These are phyloP conservation scores for Microhierax caerulescens DNA, from an alignment of 2,797 vertebrate genomes.

Conservation along the genomic window DNA sequence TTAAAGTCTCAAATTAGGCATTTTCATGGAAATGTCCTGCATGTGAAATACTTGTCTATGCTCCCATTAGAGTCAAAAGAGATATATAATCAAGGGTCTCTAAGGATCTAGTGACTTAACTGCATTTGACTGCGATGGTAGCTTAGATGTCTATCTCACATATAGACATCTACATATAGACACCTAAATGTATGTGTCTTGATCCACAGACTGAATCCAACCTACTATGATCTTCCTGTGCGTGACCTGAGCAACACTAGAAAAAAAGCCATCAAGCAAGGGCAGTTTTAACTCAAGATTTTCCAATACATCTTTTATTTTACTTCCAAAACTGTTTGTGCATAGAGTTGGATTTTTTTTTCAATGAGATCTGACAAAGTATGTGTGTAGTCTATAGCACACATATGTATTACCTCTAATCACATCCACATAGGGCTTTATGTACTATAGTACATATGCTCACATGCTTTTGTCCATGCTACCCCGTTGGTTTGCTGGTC, in stretches of 20 bases:
- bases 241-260: background rate
- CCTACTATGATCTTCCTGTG: rapidly evolving
- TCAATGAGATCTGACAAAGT: background rate
- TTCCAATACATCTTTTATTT: background rate
- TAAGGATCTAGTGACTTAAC: background rate
- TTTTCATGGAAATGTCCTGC: background rate
- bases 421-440: background rate
- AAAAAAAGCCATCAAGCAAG: background rate
- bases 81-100: background rate
- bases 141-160: background rate
- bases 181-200: background rate
- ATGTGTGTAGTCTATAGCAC: background rate
- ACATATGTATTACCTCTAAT: background rate
- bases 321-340: background rate
- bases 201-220: background rate
- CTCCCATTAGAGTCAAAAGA: background rate
- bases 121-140: background rate
- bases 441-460: background rate
- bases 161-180: background rate
- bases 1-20: background rate
- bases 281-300: background rate
- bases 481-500: background rate
- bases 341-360: background rate
- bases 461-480: background rate
- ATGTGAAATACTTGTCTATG: background rate